Evolutionary conservation across 1,140 invertebrate species (phyloP).

Genomic region (Drosophila suzukii): DNA sequence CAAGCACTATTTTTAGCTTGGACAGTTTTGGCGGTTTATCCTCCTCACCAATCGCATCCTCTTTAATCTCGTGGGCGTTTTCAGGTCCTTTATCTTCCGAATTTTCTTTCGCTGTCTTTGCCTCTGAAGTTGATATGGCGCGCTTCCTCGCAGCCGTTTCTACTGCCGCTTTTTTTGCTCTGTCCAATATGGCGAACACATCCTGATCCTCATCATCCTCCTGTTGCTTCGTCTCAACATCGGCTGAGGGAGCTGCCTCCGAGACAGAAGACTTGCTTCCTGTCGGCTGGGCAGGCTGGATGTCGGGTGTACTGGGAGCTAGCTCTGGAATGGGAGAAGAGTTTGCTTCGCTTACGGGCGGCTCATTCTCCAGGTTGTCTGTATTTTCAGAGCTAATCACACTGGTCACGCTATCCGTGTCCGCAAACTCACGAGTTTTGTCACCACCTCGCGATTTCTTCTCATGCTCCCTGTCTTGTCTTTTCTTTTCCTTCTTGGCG

Average conservation of each 20-base stretch:
- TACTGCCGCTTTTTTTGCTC: background rate
- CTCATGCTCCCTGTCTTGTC: background rate
- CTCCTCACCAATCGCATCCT: background rate
- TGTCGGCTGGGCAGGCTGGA: background rate
- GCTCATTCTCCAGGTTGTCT: slow-evolving; percentile 62
- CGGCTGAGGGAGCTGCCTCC: background rate
- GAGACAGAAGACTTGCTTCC: background rate
- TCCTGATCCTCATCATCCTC: background rate
- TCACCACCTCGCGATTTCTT: background rate
- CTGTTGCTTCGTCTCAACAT: background rate
- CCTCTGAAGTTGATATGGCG: background rate
- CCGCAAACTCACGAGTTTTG: background rate
- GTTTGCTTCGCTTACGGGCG: slow-evolving; percentile 6
- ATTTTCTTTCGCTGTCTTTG: background rate
- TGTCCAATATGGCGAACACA: background rate
- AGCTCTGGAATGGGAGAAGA: background rate
- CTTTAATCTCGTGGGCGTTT: background rate
- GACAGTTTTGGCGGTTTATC: slow-evolving; percentile 19
- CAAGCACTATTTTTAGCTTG: slow-evolving; percentile 55
- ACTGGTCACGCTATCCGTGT: background rate
- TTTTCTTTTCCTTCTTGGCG: slow-evolving; percentile 12
- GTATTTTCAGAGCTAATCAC: slow-evolving; percentile 1
- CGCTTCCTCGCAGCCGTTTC: too few relatives aligned
- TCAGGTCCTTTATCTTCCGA: background rate
- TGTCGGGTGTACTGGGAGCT: background rate